phyloP scores from a whole-genome alignment of 2,888 invertebrate species.

The Macrosiphum euphorbiae region DNA sequence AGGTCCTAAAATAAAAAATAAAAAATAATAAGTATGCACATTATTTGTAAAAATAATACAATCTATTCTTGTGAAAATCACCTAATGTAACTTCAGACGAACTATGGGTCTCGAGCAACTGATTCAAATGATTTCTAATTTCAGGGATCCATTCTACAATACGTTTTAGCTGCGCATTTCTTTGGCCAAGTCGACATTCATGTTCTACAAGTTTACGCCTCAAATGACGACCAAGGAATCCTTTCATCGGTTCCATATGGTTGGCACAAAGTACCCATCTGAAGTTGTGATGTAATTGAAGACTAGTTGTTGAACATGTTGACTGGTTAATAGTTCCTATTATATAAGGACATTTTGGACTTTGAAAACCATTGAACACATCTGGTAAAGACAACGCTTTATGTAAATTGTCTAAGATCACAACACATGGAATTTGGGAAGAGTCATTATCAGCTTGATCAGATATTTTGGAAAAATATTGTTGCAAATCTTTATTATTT shows the following conservation, averaged over 20 bases:
- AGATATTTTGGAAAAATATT: conserved; percentile 91
- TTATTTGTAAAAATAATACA: background rate
- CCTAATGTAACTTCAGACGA: conserved; percentile 98
- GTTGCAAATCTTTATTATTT: conserved; percentile 91
- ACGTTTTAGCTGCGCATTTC: conserved; percentile 83
- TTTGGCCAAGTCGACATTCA: conserved; percentile 76
- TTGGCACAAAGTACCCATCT: conserved; percentile 90
- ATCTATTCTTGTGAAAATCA: conserved; percentile 65
- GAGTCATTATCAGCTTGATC: conserved; percentile 83
- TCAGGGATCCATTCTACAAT: conserved; percentile 95
- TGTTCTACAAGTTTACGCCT: conserved; percentile 83
- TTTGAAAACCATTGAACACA: conserved; percentile 89
- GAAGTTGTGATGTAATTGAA: conserved; percentile 96
- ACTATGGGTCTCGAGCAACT: conserved; percentile 94
- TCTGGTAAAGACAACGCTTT: conserved; percentile 93
- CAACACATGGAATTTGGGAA: conserved; percentile 89
- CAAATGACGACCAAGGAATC: conserved; percentile 89
- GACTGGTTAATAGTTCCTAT: conserved; percentile 96
- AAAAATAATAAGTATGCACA: background rate
- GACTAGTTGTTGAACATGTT: conserved; percentile 92
- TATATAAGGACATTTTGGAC: conserved; percentile 89
- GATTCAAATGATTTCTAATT: conserved; percentile 95
- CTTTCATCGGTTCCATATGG: conserved; percentile 98
- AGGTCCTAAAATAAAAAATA: conserved; percentile 72
- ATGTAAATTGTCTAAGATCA: conserved; percentile 95